A percentile compares a stretch with the other conserved stretches of the same genome.
Evolutionary conservation across 2,113 vertebrate species (phyloP).

Genomic region (Petaurus breviceps): DNA sequence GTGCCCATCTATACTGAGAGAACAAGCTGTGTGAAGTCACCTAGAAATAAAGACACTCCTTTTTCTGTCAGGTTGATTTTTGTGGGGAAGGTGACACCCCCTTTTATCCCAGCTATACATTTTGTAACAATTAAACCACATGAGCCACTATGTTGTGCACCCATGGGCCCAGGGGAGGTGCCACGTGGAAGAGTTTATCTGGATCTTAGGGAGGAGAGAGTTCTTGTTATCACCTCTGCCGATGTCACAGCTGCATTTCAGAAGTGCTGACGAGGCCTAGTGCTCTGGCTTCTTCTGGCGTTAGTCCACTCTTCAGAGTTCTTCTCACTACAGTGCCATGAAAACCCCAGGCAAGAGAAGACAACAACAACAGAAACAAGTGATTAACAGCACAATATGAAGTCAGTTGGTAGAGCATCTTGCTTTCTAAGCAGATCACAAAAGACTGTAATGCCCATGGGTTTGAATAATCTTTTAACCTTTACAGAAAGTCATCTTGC

Average conservation of each 20-base stretch:
- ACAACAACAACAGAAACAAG: slow-evolving; percentile 40
- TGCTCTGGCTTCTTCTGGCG: slow-evolving; percentile 95
- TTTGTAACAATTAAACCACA: slow-evolving; percentile 51
- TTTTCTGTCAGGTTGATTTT: slow-evolving; percentile 32
- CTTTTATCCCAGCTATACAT: slow-evolving; percentile 9
- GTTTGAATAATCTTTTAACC: background rate
- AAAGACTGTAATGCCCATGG: background rate
- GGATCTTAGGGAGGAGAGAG: background rate
- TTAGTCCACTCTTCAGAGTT: slow-evolving; percentile 95
- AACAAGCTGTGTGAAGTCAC: slow-evolving; percentile 54
- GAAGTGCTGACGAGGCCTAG: slow-evolving; percentile 93
- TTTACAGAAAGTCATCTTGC: background rate
- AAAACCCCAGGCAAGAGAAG: slow-evolving; percentile 45
- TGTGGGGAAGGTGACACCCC: slow-evolving; percentile 30
- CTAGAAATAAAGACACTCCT: slow-evolving; percentile 46
- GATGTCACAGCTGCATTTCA: slow-evolving; percentile 94
- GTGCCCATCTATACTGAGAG: slow-evolving; percentile 36
- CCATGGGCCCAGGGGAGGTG: slow-evolving; percentile 76
- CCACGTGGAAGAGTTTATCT: background rate
- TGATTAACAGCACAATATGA: slow-evolving; percentile 47
- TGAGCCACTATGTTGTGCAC: slow-evolving; percentile 32
- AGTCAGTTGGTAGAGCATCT: background rate
- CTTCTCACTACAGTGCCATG: slow-evolving; percentile 89
- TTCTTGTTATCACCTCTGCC: slow-evolving; percentile 11
- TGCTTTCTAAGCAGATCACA: background rate